Base-by-base conservation (phyloP, 2,888 invertebrate species). In the Eilema griseolum region DNA sequence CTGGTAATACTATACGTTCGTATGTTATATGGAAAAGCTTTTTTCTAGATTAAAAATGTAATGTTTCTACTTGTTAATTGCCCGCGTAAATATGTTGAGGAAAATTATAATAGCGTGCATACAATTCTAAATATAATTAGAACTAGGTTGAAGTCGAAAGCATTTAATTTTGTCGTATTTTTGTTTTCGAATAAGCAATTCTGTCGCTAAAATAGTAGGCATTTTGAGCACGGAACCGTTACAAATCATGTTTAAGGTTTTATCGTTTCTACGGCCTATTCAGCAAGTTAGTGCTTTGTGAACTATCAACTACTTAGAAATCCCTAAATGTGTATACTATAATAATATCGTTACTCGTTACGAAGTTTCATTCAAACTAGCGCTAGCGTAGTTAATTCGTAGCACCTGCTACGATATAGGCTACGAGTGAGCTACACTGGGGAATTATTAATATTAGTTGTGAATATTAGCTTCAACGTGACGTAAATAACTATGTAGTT, bases 321-420 rank as follows among this genome's bases (percentile, higher is more conserved):
- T 61, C 62, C 37, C 46, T 77, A 73, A 65, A 66, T 74, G 66
- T 61, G 24, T 69, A 37, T 71, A 73, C 31, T 41, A 28, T 80
- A 75, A 79, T 76, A 82, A 37, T 37, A 37, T 37, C 11, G 12
- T 2, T 71, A 71, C n/a, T n/a, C n/a, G 68, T 79, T 81, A 79
- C 70, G 70, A 84, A 86, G 81, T 88, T 88, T 85, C 83, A 86
- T 86, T 89, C 81, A 85, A 85, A 85, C 81, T 84, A 82, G 77
- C 78, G 66, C 71, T 60, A 73, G 71, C 83, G 84, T 86, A 86
- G 84, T 66, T 73, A 76, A 73, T 85, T 81, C 83, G 87, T 88
- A 90, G 89, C 86, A 87, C 83, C 80, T 85, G 85, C 89, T 90
- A 88, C 88, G 82, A 70, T 70, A 77, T 74, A 69, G 71, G 73